A percentile compares a stretch with the other conserved stretches of the same genome.
phyloP scores from a whole-genome alignment of 2,888 invertebrate genomes.

The Ophioninae sp. region DNA sequence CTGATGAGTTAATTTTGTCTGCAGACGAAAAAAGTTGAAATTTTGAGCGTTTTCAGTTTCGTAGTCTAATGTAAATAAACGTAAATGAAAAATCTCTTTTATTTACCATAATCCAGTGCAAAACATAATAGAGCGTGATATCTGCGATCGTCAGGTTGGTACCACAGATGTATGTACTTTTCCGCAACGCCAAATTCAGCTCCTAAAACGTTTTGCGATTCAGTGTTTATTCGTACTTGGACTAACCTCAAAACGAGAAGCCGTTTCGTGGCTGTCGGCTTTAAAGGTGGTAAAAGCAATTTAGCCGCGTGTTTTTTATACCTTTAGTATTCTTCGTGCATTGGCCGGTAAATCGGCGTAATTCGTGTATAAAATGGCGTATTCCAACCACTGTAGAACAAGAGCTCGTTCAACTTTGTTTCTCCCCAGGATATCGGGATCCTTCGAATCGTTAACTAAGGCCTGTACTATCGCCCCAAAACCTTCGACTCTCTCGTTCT shows the following conservation, averaged over 20 bases:
- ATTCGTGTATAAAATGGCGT: conserved; percentile 83
- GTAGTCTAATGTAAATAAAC: background rate
- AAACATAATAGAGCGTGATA: conserved; percentile 86
- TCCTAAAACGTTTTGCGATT: conserved; percentile 80
- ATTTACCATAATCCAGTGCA: conserved; percentile 86
- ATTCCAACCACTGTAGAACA: conserved; percentile 86
- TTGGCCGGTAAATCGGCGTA: conserved; percentile 82
- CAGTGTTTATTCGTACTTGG: background rate
- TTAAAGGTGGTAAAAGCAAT: background rate
- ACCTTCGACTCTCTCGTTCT: conserved; percentile 72
- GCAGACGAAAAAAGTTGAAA: conserved; percentile 67
- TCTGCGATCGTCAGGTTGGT: conserved; percentile 86
- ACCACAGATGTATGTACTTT: conserved; percentile 84
- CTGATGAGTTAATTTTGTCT: conserved; percentile 85
- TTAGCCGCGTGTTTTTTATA: conserved; percentile 67
- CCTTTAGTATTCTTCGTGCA: conserved; percentile 82
- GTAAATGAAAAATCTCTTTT: background rate
- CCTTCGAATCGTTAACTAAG: conserved; percentile 71
- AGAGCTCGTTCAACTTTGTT: conserved; percentile 73
- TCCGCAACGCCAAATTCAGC: conserved; percentile 82
- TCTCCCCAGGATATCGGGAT: conserved; percentile 70
- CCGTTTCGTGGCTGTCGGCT: background rate
- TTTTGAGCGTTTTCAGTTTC: background rate
- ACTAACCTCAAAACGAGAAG: background rate
- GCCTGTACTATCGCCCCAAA: conserved; percentile 76